These are phyloP conservation scores for Myiopsitta monachus DNA, from an alignment of 2,113 vertebrate genomes.

Conservation along the genomic window DNA sequence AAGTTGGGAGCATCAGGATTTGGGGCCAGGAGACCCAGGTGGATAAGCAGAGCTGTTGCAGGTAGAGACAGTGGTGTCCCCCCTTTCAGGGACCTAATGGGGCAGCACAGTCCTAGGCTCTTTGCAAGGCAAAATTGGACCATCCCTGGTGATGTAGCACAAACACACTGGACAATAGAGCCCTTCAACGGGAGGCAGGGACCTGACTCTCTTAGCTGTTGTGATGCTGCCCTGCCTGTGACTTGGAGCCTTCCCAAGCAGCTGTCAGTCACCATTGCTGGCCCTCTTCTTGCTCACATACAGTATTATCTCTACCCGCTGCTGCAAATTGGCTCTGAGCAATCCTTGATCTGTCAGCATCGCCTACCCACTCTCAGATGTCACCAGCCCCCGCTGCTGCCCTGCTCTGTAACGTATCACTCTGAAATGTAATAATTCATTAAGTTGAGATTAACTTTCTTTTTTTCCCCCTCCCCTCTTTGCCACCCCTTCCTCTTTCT, in stretches of 20 bases:
- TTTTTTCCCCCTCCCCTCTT: neutral
- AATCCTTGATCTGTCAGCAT: constrained; percentile 70
- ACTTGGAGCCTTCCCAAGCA: constrained; percentile 24
- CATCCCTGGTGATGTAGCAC: neutral
- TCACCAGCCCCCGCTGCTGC: constrained; percentile 64
- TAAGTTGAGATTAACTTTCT: constrained; percentile 33
- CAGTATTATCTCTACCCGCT: constrained; percentile 57
- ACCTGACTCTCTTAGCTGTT: fast-evolving
- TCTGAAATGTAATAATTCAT: constrained; percentile 64
- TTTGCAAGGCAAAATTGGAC: neutral
- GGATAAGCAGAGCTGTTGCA: neutral
- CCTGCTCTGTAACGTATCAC: constrained; percentile 37
- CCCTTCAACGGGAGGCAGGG: neutral
- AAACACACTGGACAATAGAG: neutral
- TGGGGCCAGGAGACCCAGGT: neutral
- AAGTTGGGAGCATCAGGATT: neutral
- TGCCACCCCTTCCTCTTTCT: constrained; percentile 23
- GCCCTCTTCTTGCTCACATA: constrained; percentile 50
- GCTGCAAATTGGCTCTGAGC: constrained; percentile 70
- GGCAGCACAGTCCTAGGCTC: neutral
- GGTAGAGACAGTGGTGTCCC: neutral
- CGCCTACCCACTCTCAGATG: constrained; percentile 68
- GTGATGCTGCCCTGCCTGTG: neutral
- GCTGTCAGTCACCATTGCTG: constrained; percentile 28
- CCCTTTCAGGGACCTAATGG: fast-evolving